Percentiles rank a stretch among this genome's conserved stretches.
Evolutionary conservation across 2,113 vertebrate genomes (phyloP).

Genomic region (Numida meleagris): DNA sequence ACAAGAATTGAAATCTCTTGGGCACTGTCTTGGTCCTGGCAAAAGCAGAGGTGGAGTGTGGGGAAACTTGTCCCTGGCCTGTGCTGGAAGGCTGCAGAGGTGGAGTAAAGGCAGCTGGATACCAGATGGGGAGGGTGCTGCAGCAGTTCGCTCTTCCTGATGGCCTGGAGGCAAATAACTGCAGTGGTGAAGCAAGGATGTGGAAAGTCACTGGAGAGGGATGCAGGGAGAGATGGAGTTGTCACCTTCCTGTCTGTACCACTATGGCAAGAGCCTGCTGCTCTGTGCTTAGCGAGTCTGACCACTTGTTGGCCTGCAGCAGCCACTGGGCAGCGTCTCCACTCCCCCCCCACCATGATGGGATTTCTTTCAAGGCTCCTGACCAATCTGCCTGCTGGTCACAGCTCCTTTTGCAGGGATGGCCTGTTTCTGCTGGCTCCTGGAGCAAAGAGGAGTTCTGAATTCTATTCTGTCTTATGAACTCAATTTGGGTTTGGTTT

Average conservation of each 20-base stretch:
- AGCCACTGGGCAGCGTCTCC: not conserved
- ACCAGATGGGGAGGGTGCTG: not conserved
- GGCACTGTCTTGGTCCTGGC: not conserved
- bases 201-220: not conserved
- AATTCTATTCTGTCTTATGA: not conserved
- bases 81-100: not conserved
- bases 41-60: not conserved
- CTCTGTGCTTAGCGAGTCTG: not conserved
- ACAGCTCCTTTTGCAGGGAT: not conserved
- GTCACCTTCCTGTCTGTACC: accelerated
- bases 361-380: not conserved
- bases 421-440: not conserved
- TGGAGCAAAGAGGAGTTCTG: not conserved
- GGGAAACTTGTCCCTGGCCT: not conserved
- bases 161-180: accelerated
- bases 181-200: not conserved
- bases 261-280: not conserved
- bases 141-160: not conserved
- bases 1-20: not conserved
- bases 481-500: not conserved
- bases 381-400: not conserved
- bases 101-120: not conserved
- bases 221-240: not conserved
- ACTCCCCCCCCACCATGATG: not conserved
- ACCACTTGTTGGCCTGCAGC: not conserved